phyloP scores from a whole-genome alignment of 2,888 invertebrate genomes.

The Rotaria socialis region DNA sequence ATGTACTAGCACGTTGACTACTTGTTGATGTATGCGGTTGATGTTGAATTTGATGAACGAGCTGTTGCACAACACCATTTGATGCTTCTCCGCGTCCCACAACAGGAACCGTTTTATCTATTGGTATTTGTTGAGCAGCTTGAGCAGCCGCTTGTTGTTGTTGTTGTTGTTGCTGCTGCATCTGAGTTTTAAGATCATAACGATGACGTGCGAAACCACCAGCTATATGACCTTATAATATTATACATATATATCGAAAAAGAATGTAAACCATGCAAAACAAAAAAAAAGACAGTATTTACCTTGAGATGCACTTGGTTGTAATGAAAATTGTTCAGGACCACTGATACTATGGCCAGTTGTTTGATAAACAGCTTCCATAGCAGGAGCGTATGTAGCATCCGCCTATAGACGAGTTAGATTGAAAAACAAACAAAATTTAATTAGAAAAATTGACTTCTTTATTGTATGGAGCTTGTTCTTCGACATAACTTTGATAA shows the following conservation, averaged over 20 bases:
- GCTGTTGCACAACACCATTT: conserved; percentile 28
- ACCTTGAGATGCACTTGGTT: conserved; percentile 32
- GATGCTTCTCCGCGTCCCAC: neutral
- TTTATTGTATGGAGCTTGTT: neutral
- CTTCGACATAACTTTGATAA: conserved; percentile 31
- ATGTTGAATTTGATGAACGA: conserved; percentile 36
- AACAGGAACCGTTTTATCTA: neutral
- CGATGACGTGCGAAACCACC: conserved; percentile 35
- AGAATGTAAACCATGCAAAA: too few species aligned
- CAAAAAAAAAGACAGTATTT: neutral
- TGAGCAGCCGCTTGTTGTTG: neutral
- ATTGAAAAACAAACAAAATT: neutral
- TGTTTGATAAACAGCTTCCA: conserved; percentile 28
- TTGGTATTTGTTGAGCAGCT: neutral
- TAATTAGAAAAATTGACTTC: neutral
- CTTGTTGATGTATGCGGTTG: conserved; percentile 20
- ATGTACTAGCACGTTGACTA: conserved; percentile 32
- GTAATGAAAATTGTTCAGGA: conserved; percentile 34
- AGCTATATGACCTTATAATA: neutral
- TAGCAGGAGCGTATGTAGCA: conserved; percentile 10
- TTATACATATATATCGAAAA: neutral
- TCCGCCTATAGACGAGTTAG: neutral
- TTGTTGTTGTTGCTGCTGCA: neutral
- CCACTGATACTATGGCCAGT: neutral
- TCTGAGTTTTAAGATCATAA: neutral